These are phyloP conservation scores for Julus scanicus DNA, from an alignment of 2,888 invertebrate species.

Conservation along the genomic window DNA sequence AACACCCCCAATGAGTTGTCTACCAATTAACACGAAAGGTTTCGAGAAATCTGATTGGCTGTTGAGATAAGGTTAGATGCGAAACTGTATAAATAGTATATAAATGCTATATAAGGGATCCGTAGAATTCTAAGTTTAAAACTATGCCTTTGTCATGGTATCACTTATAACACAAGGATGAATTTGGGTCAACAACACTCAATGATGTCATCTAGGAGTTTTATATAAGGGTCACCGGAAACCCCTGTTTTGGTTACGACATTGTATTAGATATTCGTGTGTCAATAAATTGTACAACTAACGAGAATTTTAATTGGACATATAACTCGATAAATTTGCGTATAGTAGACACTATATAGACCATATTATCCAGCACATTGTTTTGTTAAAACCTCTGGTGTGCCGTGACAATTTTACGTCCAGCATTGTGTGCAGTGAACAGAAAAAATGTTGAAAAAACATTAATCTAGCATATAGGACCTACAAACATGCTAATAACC, in stretches of 20 bases:
- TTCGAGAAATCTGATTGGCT: not conserved
- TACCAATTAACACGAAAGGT: not conserved
- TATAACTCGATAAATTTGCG: not conserved
- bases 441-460: no score
- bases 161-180: not conserved
- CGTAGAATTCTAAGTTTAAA: not conserved
- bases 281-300: no score
- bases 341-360: no score
- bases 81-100: constrained; percentile 1
- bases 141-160: not conserved
- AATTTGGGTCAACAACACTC: constrained; percentile 15
- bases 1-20: not conserved
- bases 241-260: no score
- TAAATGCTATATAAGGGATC: not conserved
- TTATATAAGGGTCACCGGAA: not conserved
- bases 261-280: no score
- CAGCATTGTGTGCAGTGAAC: no score
- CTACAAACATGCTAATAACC: no score
- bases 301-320: not conserved
- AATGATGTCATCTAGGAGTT: not conserved
- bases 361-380: no score
- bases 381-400: no score
- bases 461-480: no score
- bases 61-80: not conserved
- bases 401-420: no score